Conservation (phyloP, 2,797 vertebrate genomes). For the Chelidonichthys spinosus region DNA sequence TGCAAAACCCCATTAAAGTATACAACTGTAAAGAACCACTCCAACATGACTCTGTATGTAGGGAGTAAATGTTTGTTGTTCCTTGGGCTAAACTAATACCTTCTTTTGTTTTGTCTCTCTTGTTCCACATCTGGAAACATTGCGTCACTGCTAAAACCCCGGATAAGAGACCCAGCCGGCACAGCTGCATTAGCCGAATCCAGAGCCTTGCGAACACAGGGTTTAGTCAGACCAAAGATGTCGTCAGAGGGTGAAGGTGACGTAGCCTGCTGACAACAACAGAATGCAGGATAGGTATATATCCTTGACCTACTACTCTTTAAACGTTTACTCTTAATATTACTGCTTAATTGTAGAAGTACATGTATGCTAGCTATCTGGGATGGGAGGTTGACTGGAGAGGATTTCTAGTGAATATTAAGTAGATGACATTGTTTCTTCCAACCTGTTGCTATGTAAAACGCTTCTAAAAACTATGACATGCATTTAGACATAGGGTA, state of each 20-base stretch:
- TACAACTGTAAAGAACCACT: neutral
- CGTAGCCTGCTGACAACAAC: neutral
- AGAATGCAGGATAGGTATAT: too few species aligned
- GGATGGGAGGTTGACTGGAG: neutral
- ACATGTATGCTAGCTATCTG: too few species aligned
- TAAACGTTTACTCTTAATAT: too few species aligned
- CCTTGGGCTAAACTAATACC: neutral
- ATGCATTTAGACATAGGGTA: too few species aligned
- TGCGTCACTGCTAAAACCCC: constrained; percentile 78
- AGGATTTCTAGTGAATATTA: too few species aligned
- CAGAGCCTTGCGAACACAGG: constrained; percentile 28
- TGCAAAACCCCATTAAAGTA: neutral
- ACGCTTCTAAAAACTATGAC: too few species aligned
- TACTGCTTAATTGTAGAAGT: too few species aligned
- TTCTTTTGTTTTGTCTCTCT: constrained; percentile 1
- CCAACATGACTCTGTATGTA: neutral
- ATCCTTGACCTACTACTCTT: too few species aligned
- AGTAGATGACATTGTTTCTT: too few species aligned
- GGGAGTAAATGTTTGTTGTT: constrained; percentile 16
- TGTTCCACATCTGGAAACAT: constrained; percentile 86
- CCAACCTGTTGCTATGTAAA: too few species aligned
- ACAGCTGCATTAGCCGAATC: constrained; percentile 60
- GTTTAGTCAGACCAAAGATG: constrained; percentile 27
- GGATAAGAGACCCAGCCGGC: constrained; percentile 66
- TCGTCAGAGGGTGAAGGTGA: neutral